These are phyloP conservation scores for Ectropis crepuscularia DNA, from an alignment of 2,888 invertebrate genomes.

Conservation along the genomic window DNA sequence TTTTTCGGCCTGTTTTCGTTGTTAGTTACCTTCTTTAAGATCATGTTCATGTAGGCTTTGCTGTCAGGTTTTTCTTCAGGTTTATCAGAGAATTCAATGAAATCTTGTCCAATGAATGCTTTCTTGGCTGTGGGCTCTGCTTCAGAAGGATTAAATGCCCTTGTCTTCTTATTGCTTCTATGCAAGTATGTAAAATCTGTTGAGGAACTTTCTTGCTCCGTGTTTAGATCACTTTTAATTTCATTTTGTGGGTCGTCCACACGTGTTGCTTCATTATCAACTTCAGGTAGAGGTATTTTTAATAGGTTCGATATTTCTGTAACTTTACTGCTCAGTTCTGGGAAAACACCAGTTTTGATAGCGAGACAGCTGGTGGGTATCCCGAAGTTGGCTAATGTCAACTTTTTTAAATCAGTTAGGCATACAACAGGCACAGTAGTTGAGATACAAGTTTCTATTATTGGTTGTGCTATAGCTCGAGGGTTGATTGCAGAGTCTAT, in stretches of 20 bases:
- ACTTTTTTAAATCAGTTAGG: constrained; percentile 62
- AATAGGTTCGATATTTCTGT: constrained; percentile 52
- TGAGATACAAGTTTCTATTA: constrained; percentile 63
- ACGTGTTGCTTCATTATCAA: not conserved
- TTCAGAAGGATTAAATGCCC: constrained; percentile 66
- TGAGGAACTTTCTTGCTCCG: constrained; percentile 10
- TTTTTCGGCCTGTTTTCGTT: constrained; percentile 71
- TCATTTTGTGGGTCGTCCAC: constrained; percentile 13
- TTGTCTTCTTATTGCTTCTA: constrained; percentile 63
- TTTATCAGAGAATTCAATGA: constrained; percentile 61
- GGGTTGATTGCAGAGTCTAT: constrained; percentile 74
- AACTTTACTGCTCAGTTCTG: constrained; percentile 53
- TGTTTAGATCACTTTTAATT: constrained; percentile 36
- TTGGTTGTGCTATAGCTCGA: constrained; percentile 68
- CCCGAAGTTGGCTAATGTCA: constrained; percentile 62
- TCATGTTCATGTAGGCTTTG: constrained; percentile 68
- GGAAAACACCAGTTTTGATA: constrained; percentile 54
- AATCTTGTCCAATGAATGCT: constrained; percentile 67
- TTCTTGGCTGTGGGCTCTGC: constrained; percentile 39
- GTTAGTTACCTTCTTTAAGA: constrained; percentile 69
- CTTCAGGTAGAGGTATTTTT: constrained; percentile 34
- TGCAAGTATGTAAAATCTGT: constrained; percentile 60
- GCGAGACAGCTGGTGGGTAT: constrained; percentile 75
- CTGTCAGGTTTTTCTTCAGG: constrained; percentile 44
- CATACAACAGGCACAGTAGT: constrained; percentile 67